Evolutionary conservation across 2,797 vertebrate species (phyloP).

Genomic region (Tympanoctomys barrerae): DNA sequence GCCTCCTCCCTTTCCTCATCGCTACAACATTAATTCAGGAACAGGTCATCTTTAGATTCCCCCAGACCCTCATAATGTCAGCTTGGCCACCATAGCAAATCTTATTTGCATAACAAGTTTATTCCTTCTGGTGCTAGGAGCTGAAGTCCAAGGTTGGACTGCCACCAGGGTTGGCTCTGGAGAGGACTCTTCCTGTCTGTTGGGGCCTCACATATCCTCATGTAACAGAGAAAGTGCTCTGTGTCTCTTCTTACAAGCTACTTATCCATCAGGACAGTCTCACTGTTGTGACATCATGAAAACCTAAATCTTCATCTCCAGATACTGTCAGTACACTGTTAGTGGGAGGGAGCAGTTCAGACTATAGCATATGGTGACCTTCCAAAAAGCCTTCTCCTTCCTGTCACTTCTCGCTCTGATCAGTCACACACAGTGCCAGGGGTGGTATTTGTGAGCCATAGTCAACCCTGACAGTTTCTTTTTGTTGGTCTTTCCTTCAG

Average conservation of each 20-base stretch:
- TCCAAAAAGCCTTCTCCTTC: not conserved
- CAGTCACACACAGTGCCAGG: not conserved
- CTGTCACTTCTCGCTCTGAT: not conserved
- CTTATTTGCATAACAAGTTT: not conserved
- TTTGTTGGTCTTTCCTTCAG: not conserved
- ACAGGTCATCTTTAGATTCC: no score
- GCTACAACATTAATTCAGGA: no score
- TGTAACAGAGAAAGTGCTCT: not conserved
- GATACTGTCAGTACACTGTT: accelerated
- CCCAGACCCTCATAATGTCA: not conserved
- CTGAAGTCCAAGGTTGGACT: not conserved
- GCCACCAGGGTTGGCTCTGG: not conserved
- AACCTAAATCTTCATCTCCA: not conserved
- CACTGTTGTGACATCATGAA: not conserved
- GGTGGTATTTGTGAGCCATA: not conserved
- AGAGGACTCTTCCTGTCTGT: not conserved
- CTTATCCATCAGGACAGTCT: not conserved
- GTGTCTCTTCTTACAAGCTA: not conserved
- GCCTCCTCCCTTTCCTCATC: no score
- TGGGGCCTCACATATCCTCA: not conserved
- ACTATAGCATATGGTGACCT: not conserved
- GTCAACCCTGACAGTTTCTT: not conserved
- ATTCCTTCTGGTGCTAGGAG: not conserved
- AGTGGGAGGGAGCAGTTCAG: not conserved
- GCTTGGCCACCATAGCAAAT: not conserved